phyloP scores from a whole-genome alignment of 2,888 invertebrate species.

The Argyresthia goedartella region DNA sequence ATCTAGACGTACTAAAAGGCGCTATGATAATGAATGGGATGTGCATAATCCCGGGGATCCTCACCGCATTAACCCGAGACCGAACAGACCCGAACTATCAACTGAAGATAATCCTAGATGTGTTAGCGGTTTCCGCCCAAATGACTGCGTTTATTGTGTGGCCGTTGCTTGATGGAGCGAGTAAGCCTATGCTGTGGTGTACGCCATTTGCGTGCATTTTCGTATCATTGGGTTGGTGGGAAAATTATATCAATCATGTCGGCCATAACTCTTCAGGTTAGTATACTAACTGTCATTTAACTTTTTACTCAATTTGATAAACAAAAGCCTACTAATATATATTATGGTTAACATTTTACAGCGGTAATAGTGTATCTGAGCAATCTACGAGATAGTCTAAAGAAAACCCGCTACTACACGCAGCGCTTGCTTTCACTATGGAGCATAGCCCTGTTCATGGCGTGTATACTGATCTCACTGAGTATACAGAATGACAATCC shows the following conservation, averaged over 20 bases:
- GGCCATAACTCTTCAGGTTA: slow-evolving; percentile 38
- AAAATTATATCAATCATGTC: slow-evolving; percentile 75
- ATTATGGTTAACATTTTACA: too few species aligned
- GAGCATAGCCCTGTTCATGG: slow-evolving; percentile 82
- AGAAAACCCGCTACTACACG: slow-evolving; percentile 77
- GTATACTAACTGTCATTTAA: slow-evolving; percentile 9
- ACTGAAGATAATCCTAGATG: slow-evolving; percentile 62
- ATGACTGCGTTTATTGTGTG: slow-evolving; percentile 76
- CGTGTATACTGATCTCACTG: slow-evolving; percentile 72
- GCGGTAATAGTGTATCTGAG: slow-evolving; percentile 31
- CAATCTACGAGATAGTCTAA: slow-evolving; percentile 66
- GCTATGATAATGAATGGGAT: slow-evolving; percentile 88
- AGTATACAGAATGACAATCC: slow-evolving; percentile 49
- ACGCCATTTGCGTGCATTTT: slow-evolving; percentile 76
- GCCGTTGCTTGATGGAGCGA: slow-evolving; percentile 69
- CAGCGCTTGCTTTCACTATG: slow-evolving; percentile 80
- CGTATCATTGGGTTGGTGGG: slow-evolving; percentile 87
- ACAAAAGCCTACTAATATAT: too few species aligned
- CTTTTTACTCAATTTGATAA: too few species aligned
- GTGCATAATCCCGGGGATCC: slow-evolving; percentile 83
- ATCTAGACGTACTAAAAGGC: slow-evolving; percentile 84
- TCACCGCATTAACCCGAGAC: slow-evolving; percentile 71
- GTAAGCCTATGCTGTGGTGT: slow-evolving; percentile 60
- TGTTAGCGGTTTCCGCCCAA: slow-evolving; percentile 74
- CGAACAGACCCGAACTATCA: slow-evolving; percentile 35